A percentile compares a stretch with the other conserved stretches of the same genome.
Evolutionary conservation across 2,797 vertebrate species (phyloP).

Genomic region (Bradypodion pumilum): DNA sequence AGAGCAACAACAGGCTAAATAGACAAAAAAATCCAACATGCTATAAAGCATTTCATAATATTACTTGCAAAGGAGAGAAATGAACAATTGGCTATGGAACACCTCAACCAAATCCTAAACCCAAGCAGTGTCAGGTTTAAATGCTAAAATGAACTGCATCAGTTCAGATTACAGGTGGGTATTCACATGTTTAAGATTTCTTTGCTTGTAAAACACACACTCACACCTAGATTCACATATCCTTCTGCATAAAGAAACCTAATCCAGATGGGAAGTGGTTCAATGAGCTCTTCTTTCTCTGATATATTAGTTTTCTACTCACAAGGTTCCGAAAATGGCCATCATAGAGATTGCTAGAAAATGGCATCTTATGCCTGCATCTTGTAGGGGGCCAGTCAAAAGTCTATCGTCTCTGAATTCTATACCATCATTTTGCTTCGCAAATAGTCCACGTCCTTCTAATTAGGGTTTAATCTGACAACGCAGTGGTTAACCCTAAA

Average conservation of each 20-base stretch:
- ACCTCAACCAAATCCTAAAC: neutral
- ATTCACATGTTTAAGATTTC: neutral
- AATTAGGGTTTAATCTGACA: neutral
- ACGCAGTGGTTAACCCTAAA: neutral
- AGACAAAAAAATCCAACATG: neutral
- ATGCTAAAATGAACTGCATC: neutral
- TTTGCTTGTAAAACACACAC: neutral
- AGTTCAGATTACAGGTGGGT: neutral
- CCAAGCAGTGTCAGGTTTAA: too few species aligned
- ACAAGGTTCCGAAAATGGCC: neutral
- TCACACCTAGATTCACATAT: neutral
- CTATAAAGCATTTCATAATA: too few species aligned
- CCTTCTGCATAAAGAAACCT: neutral
- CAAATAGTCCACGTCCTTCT: neutral
- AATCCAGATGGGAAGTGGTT: too few species aligned
- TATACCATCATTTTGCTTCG: neutral
- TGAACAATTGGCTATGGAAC: neutral
- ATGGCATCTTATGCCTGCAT: neutral
- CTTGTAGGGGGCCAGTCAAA: neutral
- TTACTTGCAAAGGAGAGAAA: neutral
- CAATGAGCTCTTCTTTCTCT: neutral
- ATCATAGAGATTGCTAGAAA: neutral
- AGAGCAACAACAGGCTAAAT: neutral
- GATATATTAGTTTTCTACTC: neutral
- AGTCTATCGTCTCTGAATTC: neutral